These are phyloP conservation scores for Portunus trituberculatus DNA, from an alignment of 1,140 invertebrate genomes.

Conservation along the genomic window DNA sequence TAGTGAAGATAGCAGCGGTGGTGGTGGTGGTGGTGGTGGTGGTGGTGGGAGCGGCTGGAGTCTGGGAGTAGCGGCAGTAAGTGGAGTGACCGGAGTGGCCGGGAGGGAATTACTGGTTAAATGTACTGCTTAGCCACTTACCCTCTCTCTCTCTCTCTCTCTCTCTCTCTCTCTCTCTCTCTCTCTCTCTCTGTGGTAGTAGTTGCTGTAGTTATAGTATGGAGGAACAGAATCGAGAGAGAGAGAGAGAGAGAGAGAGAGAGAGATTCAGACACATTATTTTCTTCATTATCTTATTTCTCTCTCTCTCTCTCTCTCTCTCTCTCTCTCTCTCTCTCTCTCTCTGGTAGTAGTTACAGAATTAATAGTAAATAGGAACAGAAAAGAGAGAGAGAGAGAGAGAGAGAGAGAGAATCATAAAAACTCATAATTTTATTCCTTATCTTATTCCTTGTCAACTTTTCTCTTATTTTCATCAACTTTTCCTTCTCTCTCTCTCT, in stretches of 20 bases:
- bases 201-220: not conserved
- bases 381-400: not conserved
- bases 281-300: not conserved
- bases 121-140: too few relatives aligned
- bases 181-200: not conserved
- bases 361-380: not conserved
- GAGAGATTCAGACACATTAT: not conserved
- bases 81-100: not conserved
- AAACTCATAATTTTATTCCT: not conserved
- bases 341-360: not conserved
- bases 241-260: not conserved
- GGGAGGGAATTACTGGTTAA: not conserved
- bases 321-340: conserved; percentile 11
- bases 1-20: too few relatives aligned
- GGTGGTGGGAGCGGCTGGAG: too few relatives aligned
- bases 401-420: too few relatives aligned
- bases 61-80: not conserved
- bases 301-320: conserved; percentile 11
- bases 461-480: not conserved
- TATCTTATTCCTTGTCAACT: not conserved
- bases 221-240: not conserved
- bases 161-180: not conserved
- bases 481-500: not conserved
- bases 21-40: not conserved
- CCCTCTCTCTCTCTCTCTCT: too few relatives aligned